phyloP scores from a whole-genome alignment of 1,140 invertebrate genomes.

The Leguminivora glycinivorella region DNA sequence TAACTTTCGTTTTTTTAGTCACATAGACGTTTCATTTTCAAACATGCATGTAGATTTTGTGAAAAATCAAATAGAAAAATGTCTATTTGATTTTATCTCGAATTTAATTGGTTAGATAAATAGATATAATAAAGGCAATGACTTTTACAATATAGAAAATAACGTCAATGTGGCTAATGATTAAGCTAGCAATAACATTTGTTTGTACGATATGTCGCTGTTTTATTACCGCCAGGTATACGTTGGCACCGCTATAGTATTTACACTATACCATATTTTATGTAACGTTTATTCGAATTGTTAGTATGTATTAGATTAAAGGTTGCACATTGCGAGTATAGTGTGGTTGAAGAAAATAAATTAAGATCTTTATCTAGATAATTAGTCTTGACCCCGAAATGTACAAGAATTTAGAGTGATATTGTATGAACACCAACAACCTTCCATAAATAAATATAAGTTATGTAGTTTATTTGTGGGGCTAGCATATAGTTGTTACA shows the following conservation, averaged over 20 bases:
- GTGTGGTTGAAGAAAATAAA: conserved; percentile 11
- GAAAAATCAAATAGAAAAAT: too few species aligned
- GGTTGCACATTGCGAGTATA: conserved; percentile 1
- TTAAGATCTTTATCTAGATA: conserved; percentile 17
- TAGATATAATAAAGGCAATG: neutral
- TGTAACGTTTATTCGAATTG: conserved; percentile 22
- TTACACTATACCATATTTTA: conserved; percentile 16
- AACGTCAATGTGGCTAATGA: neutral
- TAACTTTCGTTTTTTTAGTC: neutral
- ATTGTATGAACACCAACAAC: conserved; percentile 28
- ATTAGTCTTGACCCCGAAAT: neutral
- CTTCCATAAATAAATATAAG: conserved; percentile 23
- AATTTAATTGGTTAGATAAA: neutral
- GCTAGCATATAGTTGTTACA: conserved; percentile 57
- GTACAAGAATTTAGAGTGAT: conserved; percentile 23
- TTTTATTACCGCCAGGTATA: conserved; percentile 8
- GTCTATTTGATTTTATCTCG: neutral
- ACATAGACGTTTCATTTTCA: neutral
- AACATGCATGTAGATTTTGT: neutral
- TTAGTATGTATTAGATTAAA: conserved; percentile 6
- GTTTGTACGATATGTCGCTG: neutral
- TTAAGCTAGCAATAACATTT: conserved; percentile 10
- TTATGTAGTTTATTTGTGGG: conserved; percentile 29
- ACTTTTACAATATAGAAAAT: too few species aligned
- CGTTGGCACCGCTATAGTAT: conserved; percentile 12